Evolutionary conservation across 2,113 vertebrate species (phyloP).

Genomic region (Pavo muticus): DNA sequence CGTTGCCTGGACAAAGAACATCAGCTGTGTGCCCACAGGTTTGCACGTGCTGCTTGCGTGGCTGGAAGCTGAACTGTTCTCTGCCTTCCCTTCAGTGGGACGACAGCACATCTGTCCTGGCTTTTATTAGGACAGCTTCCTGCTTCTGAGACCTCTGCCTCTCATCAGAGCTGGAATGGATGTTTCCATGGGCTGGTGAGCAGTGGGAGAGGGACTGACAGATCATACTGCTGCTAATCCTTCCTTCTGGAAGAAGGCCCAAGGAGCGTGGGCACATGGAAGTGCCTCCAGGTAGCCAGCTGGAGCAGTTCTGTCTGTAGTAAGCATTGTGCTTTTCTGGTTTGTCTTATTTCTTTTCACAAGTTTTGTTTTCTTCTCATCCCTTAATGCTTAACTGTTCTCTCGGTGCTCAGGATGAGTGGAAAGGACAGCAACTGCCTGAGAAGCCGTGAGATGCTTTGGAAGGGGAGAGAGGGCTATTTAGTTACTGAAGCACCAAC

Average conservation of each 20-base stretch:
- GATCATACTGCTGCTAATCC: accelerated
- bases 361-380: background rate
- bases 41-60: accelerated
- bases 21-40: background rate
- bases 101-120: background rate
- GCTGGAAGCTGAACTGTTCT: background rate
- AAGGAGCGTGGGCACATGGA: accelerated
- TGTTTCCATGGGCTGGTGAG: background rate
- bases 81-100: background rate
- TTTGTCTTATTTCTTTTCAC: background rate
- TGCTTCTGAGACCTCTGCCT: background rate
- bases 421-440: background rate
- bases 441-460: background rate
- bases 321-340: background rate
- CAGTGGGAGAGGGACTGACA: background rate
- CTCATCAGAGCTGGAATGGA: background rate
- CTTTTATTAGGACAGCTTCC: background rate
- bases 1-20: background rate
- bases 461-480: background rate
- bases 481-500: background rate
- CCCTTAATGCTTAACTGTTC: background rate
- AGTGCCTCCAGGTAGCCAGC: background rate
- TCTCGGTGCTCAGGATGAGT: no score
- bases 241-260: background rate
- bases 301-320: background rate